Evolutionary conservation across 2,797 vertebrate genomes (phyloP).

Genomic region (Spea hammondii): DNA sequence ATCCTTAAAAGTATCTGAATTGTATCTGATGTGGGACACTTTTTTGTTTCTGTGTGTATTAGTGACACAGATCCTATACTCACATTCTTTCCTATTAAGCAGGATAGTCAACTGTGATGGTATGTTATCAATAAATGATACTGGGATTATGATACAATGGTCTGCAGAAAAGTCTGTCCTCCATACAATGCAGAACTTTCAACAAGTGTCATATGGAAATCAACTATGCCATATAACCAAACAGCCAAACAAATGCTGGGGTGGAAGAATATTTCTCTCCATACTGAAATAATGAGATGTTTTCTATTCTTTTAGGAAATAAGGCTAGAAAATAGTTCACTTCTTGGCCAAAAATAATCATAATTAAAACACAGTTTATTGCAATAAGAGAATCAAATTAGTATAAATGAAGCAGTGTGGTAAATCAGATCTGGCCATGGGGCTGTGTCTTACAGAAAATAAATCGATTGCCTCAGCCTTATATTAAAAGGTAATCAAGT

Average conservation of each 20-base stretch:
- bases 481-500: constrained; percentile 31
- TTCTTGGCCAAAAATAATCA: too few relatives aligned
- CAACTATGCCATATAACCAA: too few relatives aligned
- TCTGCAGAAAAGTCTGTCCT: not conserved
- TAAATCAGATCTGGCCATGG: constrained; percentile 6
- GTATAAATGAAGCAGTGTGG: not conserved
- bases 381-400: not conserved
- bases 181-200: too few relatives aligned
- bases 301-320: too few relatives aligned
- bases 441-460: constrained; percentile 2
- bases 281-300: too few relatives aligned
- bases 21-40: not conserved
- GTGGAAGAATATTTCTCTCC: too few relatives aligned
- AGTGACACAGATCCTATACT: not conserved
- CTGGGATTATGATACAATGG: not conserved
- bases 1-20: not conserved
- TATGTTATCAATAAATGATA: not conserved
- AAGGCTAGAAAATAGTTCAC: too few relatives aligned
- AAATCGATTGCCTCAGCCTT: not conserved
- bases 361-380: too few relatives aligned
- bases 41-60: not conserved
- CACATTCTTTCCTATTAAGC: not conserved
- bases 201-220: too few relatives aligned
- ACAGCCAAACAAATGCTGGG: too few relatives aligned
- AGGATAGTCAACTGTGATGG: not conserved